A percentile compares a stretch with the other conserved stretches of the same genome.
Evolutionary conservation across 2,797 vertebrate genomes (phyloP).

Genomic region (Bovichtus diacanthus): DNA sequence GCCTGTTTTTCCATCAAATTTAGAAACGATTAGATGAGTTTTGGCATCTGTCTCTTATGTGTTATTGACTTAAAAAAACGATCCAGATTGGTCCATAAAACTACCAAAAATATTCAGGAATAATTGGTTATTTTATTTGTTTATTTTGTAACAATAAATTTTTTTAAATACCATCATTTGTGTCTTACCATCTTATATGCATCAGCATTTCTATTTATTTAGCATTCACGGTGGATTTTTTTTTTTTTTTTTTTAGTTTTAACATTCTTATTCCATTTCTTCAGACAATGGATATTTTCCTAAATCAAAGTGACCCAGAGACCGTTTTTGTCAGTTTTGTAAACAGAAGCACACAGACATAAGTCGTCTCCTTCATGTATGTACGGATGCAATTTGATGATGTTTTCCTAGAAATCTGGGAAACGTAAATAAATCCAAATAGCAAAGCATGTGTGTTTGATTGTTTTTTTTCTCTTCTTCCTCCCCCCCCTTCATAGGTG

Average conservation of each 20-base stretch:
- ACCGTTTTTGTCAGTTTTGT: neutral
- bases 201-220: conserved; percentile 8
- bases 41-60: neutral
- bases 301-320: neutral
- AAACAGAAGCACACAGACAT: neutral
- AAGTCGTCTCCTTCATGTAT: neutral
- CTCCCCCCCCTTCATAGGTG: neutral
- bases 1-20: neutral
- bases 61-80: neutral
- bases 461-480: neutral
- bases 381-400: neutral
- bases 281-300: neutral
- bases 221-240: neutral
- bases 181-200: neutral
- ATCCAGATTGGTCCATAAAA: neutral
- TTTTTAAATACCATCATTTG: neutral
- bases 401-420: neutral
- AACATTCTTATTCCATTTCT: neutral
- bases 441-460: neutral
- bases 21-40: neutral
- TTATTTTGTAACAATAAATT: too few species aligned
- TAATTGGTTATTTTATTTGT: too few species aligned
- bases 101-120: neutral
- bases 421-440: conserved; percentile 42
- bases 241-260: neutral